phyloP scores from a whole-genome alignment of 2,888 invertebrate genomes.

The Osmoderma eremita region DNA sequence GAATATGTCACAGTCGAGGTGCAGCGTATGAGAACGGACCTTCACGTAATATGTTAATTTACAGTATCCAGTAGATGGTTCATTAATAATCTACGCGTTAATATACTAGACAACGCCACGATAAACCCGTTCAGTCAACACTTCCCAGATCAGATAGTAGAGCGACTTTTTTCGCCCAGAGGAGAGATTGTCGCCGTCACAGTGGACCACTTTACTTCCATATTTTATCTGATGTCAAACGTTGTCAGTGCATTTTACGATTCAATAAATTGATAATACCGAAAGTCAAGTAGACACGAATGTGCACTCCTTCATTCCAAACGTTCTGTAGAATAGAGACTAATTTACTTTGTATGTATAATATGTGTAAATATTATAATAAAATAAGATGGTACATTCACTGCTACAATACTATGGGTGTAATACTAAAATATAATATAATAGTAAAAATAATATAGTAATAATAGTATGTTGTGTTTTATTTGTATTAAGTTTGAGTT shows the following conservation, averaged over 20 bases:
- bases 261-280: constrained; percentile 41
- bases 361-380: no score
- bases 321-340: not conserved
- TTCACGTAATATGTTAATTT: constrained; percentile 38
- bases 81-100: constrained; percentile 48
- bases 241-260: constrained; percentile 42
- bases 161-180: constrained; percentile 43
- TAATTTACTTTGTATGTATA: not conserved
- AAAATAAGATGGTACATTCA: no score
- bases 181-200: constrained; percentile 45
- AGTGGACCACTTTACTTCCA: constrained; percentile 39
- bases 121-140: constrained; percentile 48
- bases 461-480: no score
- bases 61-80: constrained; percentile 26
- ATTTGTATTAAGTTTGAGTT: no score
- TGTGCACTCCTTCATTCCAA: constrained; percentile 13
- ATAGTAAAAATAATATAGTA: no score
- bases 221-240: constrained; percentile 43
- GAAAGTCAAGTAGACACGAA: constrained; percentile 14
- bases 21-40: not conserved
- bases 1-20: not conserved
- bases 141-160: constrained; percentile 46
- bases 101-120: constrained; percentile 48
- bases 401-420: no score
- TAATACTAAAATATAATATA: no score